Evolutionary conservation across 2,888 invertebrate genomes (phyloP), one percentile per base, ranked within the genome.

Genomic region (Cyclophora punctaria): DNA sequence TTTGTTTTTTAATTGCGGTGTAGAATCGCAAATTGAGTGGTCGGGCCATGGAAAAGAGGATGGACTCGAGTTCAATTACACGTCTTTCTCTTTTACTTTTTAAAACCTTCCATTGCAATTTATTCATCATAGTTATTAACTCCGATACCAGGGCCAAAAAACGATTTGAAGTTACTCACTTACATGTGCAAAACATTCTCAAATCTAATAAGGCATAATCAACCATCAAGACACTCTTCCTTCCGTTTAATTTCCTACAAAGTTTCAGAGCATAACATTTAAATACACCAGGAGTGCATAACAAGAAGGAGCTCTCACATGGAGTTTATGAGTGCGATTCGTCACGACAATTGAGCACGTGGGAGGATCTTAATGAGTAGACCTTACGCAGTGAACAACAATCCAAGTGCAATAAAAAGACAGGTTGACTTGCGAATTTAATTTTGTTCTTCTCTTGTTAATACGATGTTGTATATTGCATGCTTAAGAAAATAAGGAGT

Each of bases 321-420:
- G 61, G 67, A 78, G 73, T 87, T 87, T 86, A 87, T 80, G 85
- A 83, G 72, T 73, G 61, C 75, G 71, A 85, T 87, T 85, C 78
- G 87, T 88, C 80, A 83, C 87, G 83, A 85, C 80, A 75, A 78
- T 83, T 84, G 81, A 86, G 69, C 81, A 79, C 75, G 73, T 71
- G 71, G 68, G 68, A 70, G 73, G 75, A 71, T 57, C 62, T 61
- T 75, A 79, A 77, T 74, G 77, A 73, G 67, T 67, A 67, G 66
- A 67, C 61, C 60, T 57, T 57, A 51, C 50, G 66, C 60, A 62
- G 66, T 71, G 60, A 69, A 55, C 63, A 60, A 65, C 64, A 56
- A 52, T 52, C 55, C 60, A 59, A 57, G 59, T 63, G 70, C 54
- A 71, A 71, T 77, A 73, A 78, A 79, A 81, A 74, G 61, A 62